Evolutionary conservation across 2,113 vertebrate species (phyloP).

Genomic region (Cyanoderma ruficeps): DNA sequence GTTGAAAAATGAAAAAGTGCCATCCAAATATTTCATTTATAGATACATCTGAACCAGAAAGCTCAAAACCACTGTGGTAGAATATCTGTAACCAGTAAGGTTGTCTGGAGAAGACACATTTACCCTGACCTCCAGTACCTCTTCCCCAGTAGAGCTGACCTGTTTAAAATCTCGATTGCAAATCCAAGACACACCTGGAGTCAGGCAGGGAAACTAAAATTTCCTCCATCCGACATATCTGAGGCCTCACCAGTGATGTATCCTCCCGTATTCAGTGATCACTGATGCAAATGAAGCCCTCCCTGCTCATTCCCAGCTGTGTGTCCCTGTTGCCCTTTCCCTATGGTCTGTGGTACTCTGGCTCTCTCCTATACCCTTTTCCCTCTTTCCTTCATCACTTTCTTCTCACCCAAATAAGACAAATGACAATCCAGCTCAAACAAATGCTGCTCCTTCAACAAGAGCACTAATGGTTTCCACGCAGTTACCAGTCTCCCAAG

Average conservation of each 20-base stretch:
- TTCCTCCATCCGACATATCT: not conserved
- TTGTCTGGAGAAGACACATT: not conserved
- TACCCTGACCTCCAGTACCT: not conserved
- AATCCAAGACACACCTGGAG: not conserved
- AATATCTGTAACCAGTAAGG: not conserved
- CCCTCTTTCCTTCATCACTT: not conserved
- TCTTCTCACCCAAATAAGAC: not conserved
- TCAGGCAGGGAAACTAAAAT: not conserved
- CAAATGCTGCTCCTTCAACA: not conserved
- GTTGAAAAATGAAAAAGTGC: not conserved
- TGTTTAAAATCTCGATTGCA: not conserved
- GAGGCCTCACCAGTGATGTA: not conserved
- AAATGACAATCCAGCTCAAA: not conserved
- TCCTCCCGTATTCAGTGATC: not conserved
- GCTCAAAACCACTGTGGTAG: not conserved
- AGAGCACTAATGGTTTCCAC: not conserved
- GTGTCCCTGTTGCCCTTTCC: too few species aligned
- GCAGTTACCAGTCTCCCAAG: not conserved
- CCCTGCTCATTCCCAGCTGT: not conserved
- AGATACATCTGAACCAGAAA: not conserved
- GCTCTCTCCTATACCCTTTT: not conserved
- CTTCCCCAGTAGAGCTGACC: not conserved
- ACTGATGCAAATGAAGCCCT: not conserved
- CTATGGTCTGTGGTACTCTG: not conserved
- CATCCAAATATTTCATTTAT: not conserved